A percentile compares a stretch with the other conserved stretches of the same genome.
phyloP scores from a whole-genome alignment of 2,888 invertebrate genomes.

The Malachius bipustulatus region DNA sequence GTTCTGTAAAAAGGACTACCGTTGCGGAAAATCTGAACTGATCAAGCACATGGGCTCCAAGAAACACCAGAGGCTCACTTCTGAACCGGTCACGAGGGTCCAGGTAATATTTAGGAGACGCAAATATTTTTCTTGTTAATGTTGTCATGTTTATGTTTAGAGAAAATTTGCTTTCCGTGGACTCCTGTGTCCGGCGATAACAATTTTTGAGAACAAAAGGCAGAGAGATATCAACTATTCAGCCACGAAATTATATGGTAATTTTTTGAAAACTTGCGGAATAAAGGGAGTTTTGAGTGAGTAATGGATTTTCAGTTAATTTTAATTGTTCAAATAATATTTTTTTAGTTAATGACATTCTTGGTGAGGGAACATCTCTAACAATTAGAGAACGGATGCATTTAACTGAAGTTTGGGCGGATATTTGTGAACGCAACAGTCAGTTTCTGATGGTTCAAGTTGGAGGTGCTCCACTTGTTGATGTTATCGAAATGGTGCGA shows the following conservation, averaged over 20 bases:
- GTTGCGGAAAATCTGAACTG: constrained; percentile 32
- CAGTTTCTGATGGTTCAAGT: constrained; percentile 27
- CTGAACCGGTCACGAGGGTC: constrained; percentile 19
- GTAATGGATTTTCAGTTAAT: constrained; percentile 6
- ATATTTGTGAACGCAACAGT: constrained; percentile 21
- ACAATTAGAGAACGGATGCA: constrained; percentile 22
- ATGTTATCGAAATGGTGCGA: constrained; percentile 25
- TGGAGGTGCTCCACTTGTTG: constrained; percentile 26
- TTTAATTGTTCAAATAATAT: constrained; percentile 3
- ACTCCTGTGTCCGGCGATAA: constrained; percentile 31
- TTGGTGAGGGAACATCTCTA: constrained; percentile 26
- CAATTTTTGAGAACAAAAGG: constrained; percentile 27
- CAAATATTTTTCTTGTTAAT: background rate
- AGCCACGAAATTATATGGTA: constrained; percentile 21
- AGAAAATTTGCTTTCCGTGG: constrained; percentile 32
- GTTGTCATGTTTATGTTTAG: constrained; percentile 20
- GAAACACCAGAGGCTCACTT: constrained; percentile 28
- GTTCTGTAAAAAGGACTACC: constrained; percentile 34
- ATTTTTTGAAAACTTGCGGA: constrained; percentile 22
- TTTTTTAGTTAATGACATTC: constrained; percentile 24
- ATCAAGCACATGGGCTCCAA: constrained; percentile 33
- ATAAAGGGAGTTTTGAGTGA: constrained; percentile 25
- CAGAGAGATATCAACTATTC: constrained; percentile 20
- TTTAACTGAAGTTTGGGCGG: constrained; percentile 23
- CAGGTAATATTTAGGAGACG: constrained; percentile 17